A percentile compares a stretch with the other conserved stretches of the same genome.
phyloP scores from a whole-genome alignment of 1,140 invertebrate genomes.

The Hormaphis cornu region DNA sequence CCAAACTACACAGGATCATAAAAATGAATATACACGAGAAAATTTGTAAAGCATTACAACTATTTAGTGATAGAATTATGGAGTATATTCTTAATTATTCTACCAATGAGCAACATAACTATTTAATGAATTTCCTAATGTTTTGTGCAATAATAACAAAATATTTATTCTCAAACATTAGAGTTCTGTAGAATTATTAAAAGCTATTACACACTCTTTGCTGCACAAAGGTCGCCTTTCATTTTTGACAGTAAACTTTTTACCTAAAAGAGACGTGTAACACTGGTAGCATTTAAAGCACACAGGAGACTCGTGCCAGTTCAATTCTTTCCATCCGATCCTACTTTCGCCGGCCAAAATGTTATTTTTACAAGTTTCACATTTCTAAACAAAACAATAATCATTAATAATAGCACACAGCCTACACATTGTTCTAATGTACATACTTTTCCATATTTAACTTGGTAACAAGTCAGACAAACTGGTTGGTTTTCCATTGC shows the following conservation, averaged over 20 bases:
- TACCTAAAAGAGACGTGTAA: conserved; percentile 58
- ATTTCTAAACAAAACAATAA: conserved; percentile 50
- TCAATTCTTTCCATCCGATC: conserved; percentile 59
- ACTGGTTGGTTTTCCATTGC: conserved; percentile 63
- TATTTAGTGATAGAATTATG: not conserved
- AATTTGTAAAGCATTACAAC: not conserved
- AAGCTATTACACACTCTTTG: conserved; percentile 38
- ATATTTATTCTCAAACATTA: not conserved
- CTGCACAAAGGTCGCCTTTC: conserved; percentile 57
- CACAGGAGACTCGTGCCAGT: conserved; percentile 65
- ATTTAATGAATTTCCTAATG: not conserved
- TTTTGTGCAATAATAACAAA: not conserved
- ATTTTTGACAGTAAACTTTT: conserved; percentile 55
- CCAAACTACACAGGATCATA: not conserved
- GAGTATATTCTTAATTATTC: not conserved
- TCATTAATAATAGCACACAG: not conserved
- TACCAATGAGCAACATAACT: not conserved
- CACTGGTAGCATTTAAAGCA: conserved; percentile 69
- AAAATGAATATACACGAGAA: not conserved
- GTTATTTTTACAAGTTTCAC: conserved; percentile 56
- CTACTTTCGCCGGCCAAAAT: conserved; percentile 69
- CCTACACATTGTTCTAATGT: not conserved
- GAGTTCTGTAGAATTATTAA: conserved; percentile 11
- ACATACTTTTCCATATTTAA: conserved; percentile 53
- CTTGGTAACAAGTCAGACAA: conserved; percentile 69